Conservation (phyloP, 2,888 invertebrate genomes). For the Pediacus dermestoides region DNA sequence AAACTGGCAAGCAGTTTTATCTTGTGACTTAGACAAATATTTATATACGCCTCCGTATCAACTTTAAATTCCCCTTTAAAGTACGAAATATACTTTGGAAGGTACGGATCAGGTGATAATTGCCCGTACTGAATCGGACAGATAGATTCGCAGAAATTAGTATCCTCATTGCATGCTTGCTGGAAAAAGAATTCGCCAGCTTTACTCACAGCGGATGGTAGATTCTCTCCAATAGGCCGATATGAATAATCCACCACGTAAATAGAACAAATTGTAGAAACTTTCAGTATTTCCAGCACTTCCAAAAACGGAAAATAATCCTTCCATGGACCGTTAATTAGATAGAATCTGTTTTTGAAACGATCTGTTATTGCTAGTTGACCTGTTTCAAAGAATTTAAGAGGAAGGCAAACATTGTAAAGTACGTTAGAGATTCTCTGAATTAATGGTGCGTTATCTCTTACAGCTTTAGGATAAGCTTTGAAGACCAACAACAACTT, state of each 20-base stretch:
- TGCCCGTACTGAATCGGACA: constrained; percentile 28
- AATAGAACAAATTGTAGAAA: constrained; percentile 34
- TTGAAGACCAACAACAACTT: constrained; percentile 27
- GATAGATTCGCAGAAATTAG: constrained; percentile 1
- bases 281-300: constrained; percentile 31
- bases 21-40: constrained; percentile 22
- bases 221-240: neutral
- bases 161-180: too few relatives aligned
- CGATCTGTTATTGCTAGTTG: constrained; percentile 37
- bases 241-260: constrained; percentile 41
- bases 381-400: constrained; percentile 39
- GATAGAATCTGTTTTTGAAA: constrained; percentile 36
- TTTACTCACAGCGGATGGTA: neutral
- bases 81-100: constrained; percentile 32
- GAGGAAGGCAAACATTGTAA: constrained; percentile 36
- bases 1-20: constrained; percentile 36
- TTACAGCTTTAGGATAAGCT: constrained; percentile 20
- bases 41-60: constrained; percentile 14
- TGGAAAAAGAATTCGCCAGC: too few relatives aligned
- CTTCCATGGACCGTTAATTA: constrained; percentile 34
- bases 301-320: constrained; percentile 41
- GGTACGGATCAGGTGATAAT: constrained; percentile 32
- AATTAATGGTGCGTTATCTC: constrained; percentile 28
- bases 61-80: constrained; percentile 26
- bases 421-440: constrained; percentile 30